Base-by-base conservation (phyloP, 2,113 vertebrate species). In the Sander lucioperca region DNA sequence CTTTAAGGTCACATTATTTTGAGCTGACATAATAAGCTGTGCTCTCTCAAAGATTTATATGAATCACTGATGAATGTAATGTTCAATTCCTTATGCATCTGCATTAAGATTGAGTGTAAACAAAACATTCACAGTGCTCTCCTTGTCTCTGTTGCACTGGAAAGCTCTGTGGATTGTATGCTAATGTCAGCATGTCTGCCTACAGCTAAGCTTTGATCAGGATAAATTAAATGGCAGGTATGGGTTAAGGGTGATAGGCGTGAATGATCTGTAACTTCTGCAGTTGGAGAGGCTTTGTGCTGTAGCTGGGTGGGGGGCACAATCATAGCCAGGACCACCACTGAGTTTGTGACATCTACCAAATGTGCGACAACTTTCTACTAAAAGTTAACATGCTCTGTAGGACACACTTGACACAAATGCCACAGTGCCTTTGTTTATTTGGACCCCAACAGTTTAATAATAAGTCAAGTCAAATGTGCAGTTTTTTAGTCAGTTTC, bases 201-300 rank as follows among this genome's bases (percentile, higher is more conserved):
- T 33, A 75, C 19, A 45, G 43, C 47, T 6, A 23, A 27, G 64
- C 56, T 62, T 69, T 75, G 56, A 63, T 69, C 65, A 47, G 62
- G 36, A 62, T 62, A 33, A 45, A 81, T 68, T 30, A 69, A 39
- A 54, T 64, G 27, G 65, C 50, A 77, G 50, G n/a, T 16, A 33
- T 43, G 27, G 72, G 25, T 63, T 48, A 76, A 63, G 21, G 65
- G 65, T n/a, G 39, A 62, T 12, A 0, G 27, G 19, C 53, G 64
- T 25, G 47, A 51, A 14, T 47, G 21, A 58, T 80, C 33, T 54
- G 3, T 63, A 57, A 57, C 48, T 30, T 30, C 58, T 36, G 14
- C 25, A 56, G 50, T 33, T 63, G 25, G 5, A 54, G 48, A 65
- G 64, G 39, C 39, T 53, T 53, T 62, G 19, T 33, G 48, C 39